Conservation (phyloP, 2,113 vertebrate species). For the Ranitomeya variabilis region DNA sequence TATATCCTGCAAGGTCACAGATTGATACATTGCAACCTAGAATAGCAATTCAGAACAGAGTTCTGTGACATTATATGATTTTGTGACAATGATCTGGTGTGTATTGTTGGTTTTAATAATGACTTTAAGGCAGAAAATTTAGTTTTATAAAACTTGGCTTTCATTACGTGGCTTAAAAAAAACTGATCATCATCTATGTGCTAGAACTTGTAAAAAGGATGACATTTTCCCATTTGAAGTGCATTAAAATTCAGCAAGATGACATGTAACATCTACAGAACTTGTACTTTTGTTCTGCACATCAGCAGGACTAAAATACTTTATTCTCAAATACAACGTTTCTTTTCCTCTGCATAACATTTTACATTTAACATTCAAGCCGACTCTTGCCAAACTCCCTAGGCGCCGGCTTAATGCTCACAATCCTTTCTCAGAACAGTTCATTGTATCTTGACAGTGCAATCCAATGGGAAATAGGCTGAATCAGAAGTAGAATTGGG, state of each 20-base stretch:
- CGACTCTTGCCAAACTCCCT: constrained; percentile 32
- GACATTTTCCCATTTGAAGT: not conserved
- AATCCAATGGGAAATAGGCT: constrained; percentile 51
- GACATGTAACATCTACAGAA: not conserved
- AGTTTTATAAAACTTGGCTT: no score
- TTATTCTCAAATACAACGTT: constrained; percentile 6
- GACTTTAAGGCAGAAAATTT: no score
- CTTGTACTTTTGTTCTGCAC: not conserved
- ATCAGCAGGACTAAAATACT: not conserved
- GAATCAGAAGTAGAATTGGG: constrained; percentile 42
- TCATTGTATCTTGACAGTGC: constrained; percentile 52
- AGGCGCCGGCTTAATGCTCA: constrained; percentile 24
- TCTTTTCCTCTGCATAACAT: constrained; percentile 9
- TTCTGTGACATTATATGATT: no score
- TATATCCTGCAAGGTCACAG: no score
- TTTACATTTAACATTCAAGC: constrained; percentile 37
- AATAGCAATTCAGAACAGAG: no score
- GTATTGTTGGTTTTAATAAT: no score
- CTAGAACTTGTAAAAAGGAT: not conserved
- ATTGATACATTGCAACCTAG: no score
- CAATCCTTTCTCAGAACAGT: constrained; percentile 40
- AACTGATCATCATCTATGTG: not conserved
- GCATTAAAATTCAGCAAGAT: not conserved
- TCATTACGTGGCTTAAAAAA: not conserved
- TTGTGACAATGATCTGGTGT: no score